phyloP scores from a whole-genome alignment of 2,797 vertebrate genomes.

The Rhincodon typus region DNA sequence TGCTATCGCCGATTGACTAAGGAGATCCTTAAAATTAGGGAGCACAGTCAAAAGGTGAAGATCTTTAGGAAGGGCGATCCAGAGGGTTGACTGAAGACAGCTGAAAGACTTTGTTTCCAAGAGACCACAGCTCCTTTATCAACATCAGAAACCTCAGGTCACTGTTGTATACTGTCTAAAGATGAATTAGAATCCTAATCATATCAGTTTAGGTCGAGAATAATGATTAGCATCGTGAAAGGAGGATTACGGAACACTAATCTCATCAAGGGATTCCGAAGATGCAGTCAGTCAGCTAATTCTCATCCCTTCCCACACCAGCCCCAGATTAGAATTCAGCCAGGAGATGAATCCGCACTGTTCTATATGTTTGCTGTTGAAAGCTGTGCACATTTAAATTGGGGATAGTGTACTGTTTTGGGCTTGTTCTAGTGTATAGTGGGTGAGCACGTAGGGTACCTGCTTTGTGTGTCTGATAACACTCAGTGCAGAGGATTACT shows the following conservation, averaged over 20 bases:
- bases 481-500: neutral
- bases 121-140: neutral
- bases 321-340: neutral
- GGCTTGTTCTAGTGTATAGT: neutral
- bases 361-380: neutral
- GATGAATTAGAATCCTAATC: constrained; percentile 24
- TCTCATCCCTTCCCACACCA: neutral
- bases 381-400: neutral
- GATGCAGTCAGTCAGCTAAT: constrained; percentile 20
- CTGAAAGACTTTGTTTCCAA: neutral
- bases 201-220: constrained; percentile 10
- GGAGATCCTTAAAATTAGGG: neutral
- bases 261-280: neutral
- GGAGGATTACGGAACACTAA: neutral
- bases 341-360: neutral
- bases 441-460: neutral
- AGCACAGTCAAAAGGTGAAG: neutral
- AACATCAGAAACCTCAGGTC: neutral
- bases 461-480: neutral
- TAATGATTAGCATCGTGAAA: neutral
- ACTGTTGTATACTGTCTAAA: neutral
- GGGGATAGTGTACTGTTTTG: neutral
- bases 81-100: neutral
- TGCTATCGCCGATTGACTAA: neutral
- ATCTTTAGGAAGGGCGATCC: neutral